Conservation (phyloP, 2,888 invertebrate genomes). For the Scaptomyza polygonia region DNA sequence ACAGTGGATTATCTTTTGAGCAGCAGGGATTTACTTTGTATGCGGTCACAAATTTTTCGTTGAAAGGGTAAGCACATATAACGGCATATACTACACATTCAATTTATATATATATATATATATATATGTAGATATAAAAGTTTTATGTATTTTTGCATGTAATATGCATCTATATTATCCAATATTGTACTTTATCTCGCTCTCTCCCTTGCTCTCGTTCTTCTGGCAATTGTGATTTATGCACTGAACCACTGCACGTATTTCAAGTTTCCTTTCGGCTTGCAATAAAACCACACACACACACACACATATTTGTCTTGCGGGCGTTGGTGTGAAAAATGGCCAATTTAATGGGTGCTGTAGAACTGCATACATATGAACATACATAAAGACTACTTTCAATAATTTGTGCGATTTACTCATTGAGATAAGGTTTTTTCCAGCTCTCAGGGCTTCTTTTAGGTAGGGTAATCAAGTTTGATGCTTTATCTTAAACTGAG, state of each 20-base stretch:
- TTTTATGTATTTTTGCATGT: constrained; percentile 3
- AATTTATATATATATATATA: constrained; percentile 4
- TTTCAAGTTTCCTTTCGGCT: constrained; percentile 13
- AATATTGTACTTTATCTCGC: constrained; percentile 29
- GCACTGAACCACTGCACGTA: constrained; percentile 32
- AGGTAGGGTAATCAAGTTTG: constrained; percentile 44
- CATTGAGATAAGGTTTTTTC: constrained; percentile 31
- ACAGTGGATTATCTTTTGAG: constrained; percentile 38
- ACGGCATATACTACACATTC: constrained; percentile 33
- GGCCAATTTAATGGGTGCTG: constrained; percentile 59
- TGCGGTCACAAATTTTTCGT: constrained; percentile 16
- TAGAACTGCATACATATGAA: not conserved
- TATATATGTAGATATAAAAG: too few species aligned
- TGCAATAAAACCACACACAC: not conserved
- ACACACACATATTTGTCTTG: constrained; percentile 16
- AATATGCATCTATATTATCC: constrained; percentile 15
- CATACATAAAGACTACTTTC: not conserved
- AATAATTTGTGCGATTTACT: constrained; percentile 57
- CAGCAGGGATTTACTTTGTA: constrained; percentile 12
- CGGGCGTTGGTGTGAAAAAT: constrained; percentile 58
- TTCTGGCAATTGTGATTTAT: constrained; percentile 67
- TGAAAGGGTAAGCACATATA: constrained; percentile 36
- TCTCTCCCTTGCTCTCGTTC: not conserved
- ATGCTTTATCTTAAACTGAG: constrained; percentile 34
- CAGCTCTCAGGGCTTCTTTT: constrained; percentile 16